Base-by-base conservation (phyloP, 2,888 invertebrate species). In the Microdon myrmicae region DNA sequence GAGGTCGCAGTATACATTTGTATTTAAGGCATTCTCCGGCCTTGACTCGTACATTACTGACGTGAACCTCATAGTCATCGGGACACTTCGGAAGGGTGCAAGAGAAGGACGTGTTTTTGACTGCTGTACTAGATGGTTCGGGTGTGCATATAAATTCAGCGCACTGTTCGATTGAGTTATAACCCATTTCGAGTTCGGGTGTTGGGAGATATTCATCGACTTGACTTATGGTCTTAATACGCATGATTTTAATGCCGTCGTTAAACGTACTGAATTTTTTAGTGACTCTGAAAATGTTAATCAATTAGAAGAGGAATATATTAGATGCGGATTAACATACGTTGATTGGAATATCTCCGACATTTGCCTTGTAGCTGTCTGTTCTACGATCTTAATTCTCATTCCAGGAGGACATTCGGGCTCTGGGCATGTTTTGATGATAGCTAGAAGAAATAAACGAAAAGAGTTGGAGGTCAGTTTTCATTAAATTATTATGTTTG, bases 1-100 rank as follows among this genome's bases (percentile, higher is more conserved):
- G 83, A 0, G 85, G 83, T 0, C 85, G 84, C 2, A 87, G 86
- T 31, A 84, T 83, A 71, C 90, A 90, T 0, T 82, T 81, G 74
- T 87, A 89, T 61, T 85, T 85, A 31, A 68, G 70, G 53, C 86
- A 86, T 31, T 80, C 79, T n/a, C 80, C 74, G 2, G 74, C 70
- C 43, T 76, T 75, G 14, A 73, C 66, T 7, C 67, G 66, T 2
- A 76, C 75, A 58, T 74, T 74, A 22, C 86, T 85, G 56, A 84
- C 71, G 38, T 81, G 82, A 1, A 86, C 76, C 4, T 82, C 78
- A 73, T 88, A 88, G 1, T 82, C 83, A 0, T 82, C 77, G 0
- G 88, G 89, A 69, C 90, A 90, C 51, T 76, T 75, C 14, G 76
- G 77, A 29, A 73, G 69, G 6, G 66, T 41, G 20, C 77, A 78